Conservation (phyloP, 1,140 invertebrate genomes). For the Drosophila leontia region DNA sequence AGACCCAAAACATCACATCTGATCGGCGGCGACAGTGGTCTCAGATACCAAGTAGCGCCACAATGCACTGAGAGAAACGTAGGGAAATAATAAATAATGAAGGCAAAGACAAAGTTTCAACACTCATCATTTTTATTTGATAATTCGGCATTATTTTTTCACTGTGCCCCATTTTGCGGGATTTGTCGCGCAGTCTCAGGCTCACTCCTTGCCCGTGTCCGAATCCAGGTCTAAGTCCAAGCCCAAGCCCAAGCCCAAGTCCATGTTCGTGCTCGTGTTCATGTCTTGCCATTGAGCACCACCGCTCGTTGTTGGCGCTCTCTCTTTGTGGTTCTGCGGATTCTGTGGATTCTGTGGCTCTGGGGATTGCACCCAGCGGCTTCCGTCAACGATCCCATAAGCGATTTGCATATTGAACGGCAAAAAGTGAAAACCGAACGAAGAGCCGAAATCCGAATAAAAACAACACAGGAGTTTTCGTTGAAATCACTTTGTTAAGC, state of each 20-base stretch:
- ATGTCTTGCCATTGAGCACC: conserved; percentile 54
- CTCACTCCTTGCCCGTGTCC: neutral
- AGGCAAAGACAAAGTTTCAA: neutral
- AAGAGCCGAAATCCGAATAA: neutral
- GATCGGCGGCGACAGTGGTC: conserved; percentile 56
- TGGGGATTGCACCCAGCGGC: conserved; percentile 54
- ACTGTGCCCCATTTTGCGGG: conserved; percentile 34
- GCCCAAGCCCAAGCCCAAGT: neutral
- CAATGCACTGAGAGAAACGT: conserved; percentile 16
- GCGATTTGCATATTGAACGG: conserved; percentile 70
- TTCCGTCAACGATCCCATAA: conserved; percentile 72
- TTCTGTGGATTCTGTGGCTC: neutral
- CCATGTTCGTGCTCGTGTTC: conserved; percentile 42
- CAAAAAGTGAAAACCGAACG: conserved; percentile 10
- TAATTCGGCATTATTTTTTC: neutral
- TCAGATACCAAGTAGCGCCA: conserved; percentile 60
- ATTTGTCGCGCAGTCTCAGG: conserved; percentile 62
- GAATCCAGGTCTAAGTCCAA: neutral
- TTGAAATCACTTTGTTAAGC: conserved; percentile 77
- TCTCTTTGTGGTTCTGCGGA: conserved; percentile 19
- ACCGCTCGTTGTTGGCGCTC: conserved; percentile 57
- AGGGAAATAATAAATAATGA: neutral
- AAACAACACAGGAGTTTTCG: conserved; percentile 17
- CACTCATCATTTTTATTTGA: neutral
- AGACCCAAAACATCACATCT: conserved; percentile 54